phyloP scores from a whole-genome alignment of 35 echinoderm and acorn worm species.

The Chiridota heheva region DNA sequence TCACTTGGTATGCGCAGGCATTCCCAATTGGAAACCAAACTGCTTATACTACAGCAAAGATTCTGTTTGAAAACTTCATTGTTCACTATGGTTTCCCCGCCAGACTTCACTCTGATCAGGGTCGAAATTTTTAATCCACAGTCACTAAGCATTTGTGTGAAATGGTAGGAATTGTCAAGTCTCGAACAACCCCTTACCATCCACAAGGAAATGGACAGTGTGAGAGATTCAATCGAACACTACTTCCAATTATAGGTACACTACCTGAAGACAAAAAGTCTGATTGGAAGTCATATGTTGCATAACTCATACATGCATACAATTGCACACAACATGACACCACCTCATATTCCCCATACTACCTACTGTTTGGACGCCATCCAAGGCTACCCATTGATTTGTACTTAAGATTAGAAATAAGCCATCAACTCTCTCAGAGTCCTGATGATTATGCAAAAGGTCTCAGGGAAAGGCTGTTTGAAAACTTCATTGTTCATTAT shows the following conservation, averaged over 20 bases:
- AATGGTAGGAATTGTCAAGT: conserved; percentile 34
- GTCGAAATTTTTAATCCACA: conserved; percentile 62
- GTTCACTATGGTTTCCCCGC: conserved; percentile 51
- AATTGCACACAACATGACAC: conserved; percentile 35
- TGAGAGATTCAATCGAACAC: conserved; percentile 47
- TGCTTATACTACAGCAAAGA: conserved; percentile 27
- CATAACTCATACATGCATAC: conserved; percentile 47
- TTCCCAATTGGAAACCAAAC: conserved; percentile 46
- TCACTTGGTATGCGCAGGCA: conserved; percentile 34
- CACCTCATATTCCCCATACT: conserved; percentile 50
- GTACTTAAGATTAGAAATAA: background rate
- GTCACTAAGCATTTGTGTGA: conserved; percentile 69
- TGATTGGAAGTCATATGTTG: conserved; percentile 52
- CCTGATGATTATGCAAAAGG: background rate
- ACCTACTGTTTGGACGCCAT: conserved; percentile 44
- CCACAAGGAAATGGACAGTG: conserved; percentile 66
- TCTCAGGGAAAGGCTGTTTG: background rate
- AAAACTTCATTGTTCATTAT: conserved; percentile 31
- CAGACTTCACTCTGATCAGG: conserved; percentile 66
- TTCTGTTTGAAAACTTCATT: conserved; percentile 44
- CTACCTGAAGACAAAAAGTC: conserved; percentile 27
- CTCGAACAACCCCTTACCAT: conserved; percentile 68
- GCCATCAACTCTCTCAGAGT: background rate
- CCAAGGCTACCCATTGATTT: conserved; percentile 30
- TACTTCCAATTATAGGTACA: conserved; percentile 47